Conservation (phyloP, 2,888 invertebrate genomes). For the Cheilosia urbana region DNA sequence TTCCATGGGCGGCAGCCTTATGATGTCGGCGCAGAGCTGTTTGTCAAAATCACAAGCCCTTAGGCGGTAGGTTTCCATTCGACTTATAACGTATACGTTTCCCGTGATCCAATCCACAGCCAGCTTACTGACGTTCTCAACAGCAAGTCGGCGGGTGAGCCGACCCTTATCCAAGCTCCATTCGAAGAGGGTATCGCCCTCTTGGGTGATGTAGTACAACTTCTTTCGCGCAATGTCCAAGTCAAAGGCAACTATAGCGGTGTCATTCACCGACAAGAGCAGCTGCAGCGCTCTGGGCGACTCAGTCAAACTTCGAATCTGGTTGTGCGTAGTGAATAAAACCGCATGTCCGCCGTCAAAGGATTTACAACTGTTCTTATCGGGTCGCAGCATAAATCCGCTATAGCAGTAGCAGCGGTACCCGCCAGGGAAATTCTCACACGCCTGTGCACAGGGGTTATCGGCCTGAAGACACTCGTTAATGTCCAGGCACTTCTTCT, state of each 20-base stretch:
- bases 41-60: conserved; percentile 85
- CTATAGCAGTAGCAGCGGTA: conserved; percentile 82
- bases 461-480: conserved; percentile 87
- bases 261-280: conserved; percentile 83
- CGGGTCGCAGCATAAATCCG: conserved; percentile 84
- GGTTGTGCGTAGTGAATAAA: conserved; percentile 85
- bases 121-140: conserved; percentile 85
- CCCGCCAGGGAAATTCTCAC: conserved; percentile 82
- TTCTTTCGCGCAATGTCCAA: conserved; percentile 83
- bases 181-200: conserved; percentile 83
- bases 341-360: conserved; percentile 85
- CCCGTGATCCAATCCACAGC: conserved; percentile 90
- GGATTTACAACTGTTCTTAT: conserved; percentile 89
- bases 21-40: conserved; percentile 85
- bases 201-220: conserved; percentile 85
- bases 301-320: conserved; percentile 85
- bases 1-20: conserved; percentile 84
- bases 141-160: conserved; percentile 81
- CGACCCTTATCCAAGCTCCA: conserved; percentile 80
- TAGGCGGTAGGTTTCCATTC: conserved; percentile 81
- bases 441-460: conserved; percentile 87
- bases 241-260: conserved; percentile 85
- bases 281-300: conserved; percentile 80
- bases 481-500: conserved; percentile 87
- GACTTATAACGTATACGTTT: conserved; percentile 88